Conservation (phyloP, 1,140 invertebrate genomes). For the Goniozus legneri region DNA sequence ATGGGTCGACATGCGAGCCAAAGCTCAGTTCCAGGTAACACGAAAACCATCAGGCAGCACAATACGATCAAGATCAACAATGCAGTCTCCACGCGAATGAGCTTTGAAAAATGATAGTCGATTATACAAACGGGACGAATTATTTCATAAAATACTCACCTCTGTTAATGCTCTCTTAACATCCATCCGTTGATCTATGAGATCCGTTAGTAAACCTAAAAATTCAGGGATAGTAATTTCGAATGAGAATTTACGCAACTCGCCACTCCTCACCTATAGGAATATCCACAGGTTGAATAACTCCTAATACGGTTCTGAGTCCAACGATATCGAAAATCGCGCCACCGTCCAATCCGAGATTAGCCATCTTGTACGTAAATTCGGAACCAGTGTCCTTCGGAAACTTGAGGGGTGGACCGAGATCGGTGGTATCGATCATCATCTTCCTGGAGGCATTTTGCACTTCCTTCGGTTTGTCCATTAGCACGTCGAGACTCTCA, state of each 20-base stretch:
- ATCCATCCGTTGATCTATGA: conserved; percentile 39
- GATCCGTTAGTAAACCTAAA: conserved; percentile 44
- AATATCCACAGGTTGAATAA: conserved; percentile 57
- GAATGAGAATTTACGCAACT: neutral
- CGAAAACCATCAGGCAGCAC: conserved; percentile 41
- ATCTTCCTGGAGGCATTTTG: conserved; percentile 38
- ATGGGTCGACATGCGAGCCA: conserved; percentile 48
- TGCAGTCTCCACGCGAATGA: conserved; percentile 37
- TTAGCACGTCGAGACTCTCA: conserved; percentile 11
- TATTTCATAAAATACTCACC: conserved; percentile 35
- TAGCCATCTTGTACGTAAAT: conserved; percentile 51
- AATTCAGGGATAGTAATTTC: conserved; percentile 10
- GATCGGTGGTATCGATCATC: conserved; percentile 16
- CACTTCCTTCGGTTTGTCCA: conserved; percentile 21
- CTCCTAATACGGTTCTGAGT: conserved; percentile 53
- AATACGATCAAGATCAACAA: conserved; percentile 37
- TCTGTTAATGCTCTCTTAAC: conserved; percentile 35
- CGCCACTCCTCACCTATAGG: conserved; percentile 56
- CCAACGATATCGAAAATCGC: conserved; percentile 57
- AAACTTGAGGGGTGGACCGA: too few species aligned
- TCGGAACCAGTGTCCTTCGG: conserved; percentile 36
- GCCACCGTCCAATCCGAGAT: conserved; percentile 53
- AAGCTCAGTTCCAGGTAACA: conserved; percentile 46
- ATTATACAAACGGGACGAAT: too few species aligned
- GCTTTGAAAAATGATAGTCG: too few species aligned